Evolutionary conservation across 2,113 vertebrate species (phyloP), one percentile per base, ranked within the genome.

Genomic region (Philantomba maxwellii): DNA sequence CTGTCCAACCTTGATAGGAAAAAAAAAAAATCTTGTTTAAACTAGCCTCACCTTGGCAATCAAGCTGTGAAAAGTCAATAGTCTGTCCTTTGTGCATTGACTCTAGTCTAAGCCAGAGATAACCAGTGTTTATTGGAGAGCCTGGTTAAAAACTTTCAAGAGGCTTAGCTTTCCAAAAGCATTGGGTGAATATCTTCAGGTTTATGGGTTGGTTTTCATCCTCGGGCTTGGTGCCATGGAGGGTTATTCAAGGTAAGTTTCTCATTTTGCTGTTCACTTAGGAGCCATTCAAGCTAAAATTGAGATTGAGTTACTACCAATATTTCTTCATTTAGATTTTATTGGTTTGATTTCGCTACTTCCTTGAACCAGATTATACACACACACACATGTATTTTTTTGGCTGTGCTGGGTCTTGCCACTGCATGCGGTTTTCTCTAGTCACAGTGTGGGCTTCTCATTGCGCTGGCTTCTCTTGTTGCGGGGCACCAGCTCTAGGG

Each of bases 211-310:
- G 66, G 28, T 80, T 97, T 96, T 90, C 66, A 43, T 84, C 87
- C 90, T 97, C 58, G 53, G 77, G 57, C 60, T 92, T 78, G 17
- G 15, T 83, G 45, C 77, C 95, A n/a, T 0, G 73, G 30, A 73
- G 81, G 77, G 39, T 96, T n/a, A 19, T 81, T 92, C 43, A 82
- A 95, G 62, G 85, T 88, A 82, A 97, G 26, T 51, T 62, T 86
- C 90, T 96, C 87, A 70, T 95, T 83, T 95, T 96, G 85, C 33
- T 84, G 82, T 93, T 96, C 91, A 91, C 47, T 70, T 88, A 47
- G 60, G 77, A 66, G 85, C 87, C 92, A 89, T 47, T 82, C 1
- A 5, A 58, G 77, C 28, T 78, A 60, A 95, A 82, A 53, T 28
- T 86, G 49, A 78, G 86, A 53, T 45, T 66, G 94, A n/a, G 4